These are phyloP conservation scores for Notiomystis cincta DNA, from an alignment of 2,113 vertebrate species.

Conservation along the genomic window DNA sequence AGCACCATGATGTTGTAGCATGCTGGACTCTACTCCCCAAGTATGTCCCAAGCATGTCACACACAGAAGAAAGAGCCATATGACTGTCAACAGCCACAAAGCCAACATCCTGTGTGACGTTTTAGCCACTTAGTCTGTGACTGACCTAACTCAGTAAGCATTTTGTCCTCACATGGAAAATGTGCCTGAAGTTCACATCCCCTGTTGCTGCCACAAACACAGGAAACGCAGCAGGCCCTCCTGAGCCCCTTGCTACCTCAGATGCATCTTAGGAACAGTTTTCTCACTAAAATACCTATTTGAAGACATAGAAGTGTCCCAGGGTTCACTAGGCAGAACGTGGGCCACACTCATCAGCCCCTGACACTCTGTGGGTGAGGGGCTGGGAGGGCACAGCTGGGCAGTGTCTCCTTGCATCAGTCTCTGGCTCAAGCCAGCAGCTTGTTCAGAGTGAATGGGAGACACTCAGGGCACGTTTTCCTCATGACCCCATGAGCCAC, in stretches of 20 bases:
- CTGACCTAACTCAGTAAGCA: neutral
- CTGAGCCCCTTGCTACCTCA: neutral
- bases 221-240: neutral
- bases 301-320: neutral
- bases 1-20: neutral
- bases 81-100: neutral
- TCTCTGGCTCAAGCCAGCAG: neutral
- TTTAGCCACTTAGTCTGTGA: neutral
- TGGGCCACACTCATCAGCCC: neutral
- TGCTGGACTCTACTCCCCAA: neutral
- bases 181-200: neutral
- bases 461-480: neutral
- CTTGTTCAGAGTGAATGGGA: neutral
- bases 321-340: neutral
- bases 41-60: neutral
- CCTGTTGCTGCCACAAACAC: neutral
- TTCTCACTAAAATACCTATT: neutral
- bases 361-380: neutral
- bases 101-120: neutral
- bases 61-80: neutral
- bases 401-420: neutral
- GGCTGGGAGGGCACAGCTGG: neutral
- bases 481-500: neutral
- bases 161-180: neutral
- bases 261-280: neutral